Conservation (phyloP, 2,113 vertebrate genomes). For the Cyanistes caeruleus region DNA sequence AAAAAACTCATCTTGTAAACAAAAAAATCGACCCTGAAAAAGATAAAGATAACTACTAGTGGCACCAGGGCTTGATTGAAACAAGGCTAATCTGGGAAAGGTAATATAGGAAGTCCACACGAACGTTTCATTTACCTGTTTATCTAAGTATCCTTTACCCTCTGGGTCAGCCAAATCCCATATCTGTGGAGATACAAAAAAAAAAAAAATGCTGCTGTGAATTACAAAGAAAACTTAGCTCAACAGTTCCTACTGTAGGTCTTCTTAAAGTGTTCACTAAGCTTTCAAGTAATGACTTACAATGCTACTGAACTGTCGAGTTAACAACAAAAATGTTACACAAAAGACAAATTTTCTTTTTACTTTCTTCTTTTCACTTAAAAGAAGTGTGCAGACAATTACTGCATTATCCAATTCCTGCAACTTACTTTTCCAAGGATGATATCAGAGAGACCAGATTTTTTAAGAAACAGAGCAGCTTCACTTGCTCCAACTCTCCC, state of each 20-base stretch:
- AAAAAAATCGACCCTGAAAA: background rate
- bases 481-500: constrained; percentile 92
- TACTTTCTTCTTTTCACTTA: background rate
- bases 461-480: constrained; percentile 94
- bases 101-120: background rate
- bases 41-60: background rate
- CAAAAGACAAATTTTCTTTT: background rate
- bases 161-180: constrained; percentile 98
- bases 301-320: background rate
- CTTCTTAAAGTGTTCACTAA: background rate
- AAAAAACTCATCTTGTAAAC: background rate
- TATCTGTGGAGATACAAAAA: constrained; percentile 79
- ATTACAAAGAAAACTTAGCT: background rate
- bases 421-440: constrained; percentile 91
- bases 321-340: background rate
- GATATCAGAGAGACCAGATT: constrained; percentile 90
- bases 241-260: background rate
- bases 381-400: background rate
- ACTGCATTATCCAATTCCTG: background rate
- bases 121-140: constrained; percentile 81
- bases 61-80: background rate
- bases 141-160: constrained; percentile 95
- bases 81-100: background rate
- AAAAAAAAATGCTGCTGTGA: background rate
- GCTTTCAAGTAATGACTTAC: background rate